phyloP scores from a whole-genome alignment of 2,797 vertebrate genomes.

The Buphagus erythrorhynchus region DNA sequence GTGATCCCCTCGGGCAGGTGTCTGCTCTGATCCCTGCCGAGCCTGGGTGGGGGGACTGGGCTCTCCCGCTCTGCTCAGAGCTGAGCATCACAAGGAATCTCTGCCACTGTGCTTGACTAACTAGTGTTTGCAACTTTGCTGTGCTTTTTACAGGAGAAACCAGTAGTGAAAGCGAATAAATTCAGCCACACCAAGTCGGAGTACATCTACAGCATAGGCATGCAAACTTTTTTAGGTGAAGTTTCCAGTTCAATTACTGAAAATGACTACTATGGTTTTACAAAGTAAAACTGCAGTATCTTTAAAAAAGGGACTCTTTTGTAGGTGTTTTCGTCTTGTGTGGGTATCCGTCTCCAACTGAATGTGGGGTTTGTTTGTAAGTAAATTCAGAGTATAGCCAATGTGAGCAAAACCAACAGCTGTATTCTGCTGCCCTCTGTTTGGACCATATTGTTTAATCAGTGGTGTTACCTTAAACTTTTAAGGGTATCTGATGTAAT shows the following conservation, averaged over 20 bases:
- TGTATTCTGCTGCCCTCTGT: constrained; percentile 50
- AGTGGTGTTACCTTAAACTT: constrained; percentile 60
- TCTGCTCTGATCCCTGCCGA: not conserved
- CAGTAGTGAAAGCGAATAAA: not conserved
- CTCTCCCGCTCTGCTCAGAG: not conserved
- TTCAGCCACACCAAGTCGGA: constrained; percentile 5
- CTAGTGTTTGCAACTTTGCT: constrained; percentile 43
- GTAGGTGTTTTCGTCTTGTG: constrained; percentile 29
- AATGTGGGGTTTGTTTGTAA: constrained; percentile 43
- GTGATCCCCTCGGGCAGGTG: not conserved
- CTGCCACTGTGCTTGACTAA: constrained; percentile 64
- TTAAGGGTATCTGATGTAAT: constrained; percentile 73
- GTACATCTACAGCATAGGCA: constrained; percentile 31
- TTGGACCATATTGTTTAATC: constrained; percentile 39
- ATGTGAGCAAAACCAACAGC: constrained; percentile 41
- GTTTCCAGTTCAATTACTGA: constrained; percentile 45
- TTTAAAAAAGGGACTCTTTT: constrained; percentile 61
- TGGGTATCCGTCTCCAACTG: constrained; percentile 14
- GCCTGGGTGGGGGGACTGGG: not conserved
- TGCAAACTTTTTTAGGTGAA: constrained; percentile 40
- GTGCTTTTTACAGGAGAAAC: constrained; percentile 23
- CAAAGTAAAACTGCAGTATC: constrained; percentile 45
- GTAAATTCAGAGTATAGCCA: constrained; percentile 39
- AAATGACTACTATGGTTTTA: constrained; percentile 58
- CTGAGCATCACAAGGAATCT: constrained; percentile 23